Evolutionary conservation across 2,888 invertebrate species (phyloP), one percentile per base, ranked within the genome.

Genomic region (Drosophila pseudotakahashii): DNA sequence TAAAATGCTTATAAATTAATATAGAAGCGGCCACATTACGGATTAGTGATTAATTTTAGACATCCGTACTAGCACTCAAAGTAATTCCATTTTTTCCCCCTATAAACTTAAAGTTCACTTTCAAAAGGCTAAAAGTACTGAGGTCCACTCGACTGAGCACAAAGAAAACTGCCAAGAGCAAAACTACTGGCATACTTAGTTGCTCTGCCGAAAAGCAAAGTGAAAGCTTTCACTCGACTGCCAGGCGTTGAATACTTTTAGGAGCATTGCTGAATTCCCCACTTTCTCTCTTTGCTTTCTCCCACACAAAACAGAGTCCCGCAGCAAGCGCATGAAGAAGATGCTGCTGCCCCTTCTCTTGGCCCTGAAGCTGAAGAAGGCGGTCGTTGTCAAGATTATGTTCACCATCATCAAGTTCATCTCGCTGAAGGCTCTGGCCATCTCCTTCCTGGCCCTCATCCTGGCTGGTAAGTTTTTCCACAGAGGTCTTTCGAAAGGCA

Each of bases 401-500:
- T 92, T 95, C 73, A 93, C 94, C 26, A 89, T 93, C 62, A 93
- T 95, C 48, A 94, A 94, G n/a, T 90, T 95, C 70, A 93, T 95
- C 52, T 94, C 95, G 9, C 93, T 95, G 80, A 95, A 95, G 90
- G 95, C 94, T 59, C 92, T 95, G 58, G 94, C 94, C 64, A 93
- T 94, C 34, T 94, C 95, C 52, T 87, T 94, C 47, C 92, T 94
- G 73, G 94, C 95, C 32, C 92, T 95, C 71, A 91, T 94, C 39
- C 92, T 95, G 41, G 94, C 95, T 26, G 94, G 94, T 92, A 79
- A 88, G 88, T 88, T n/a, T 26, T 9, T 11, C 9, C 2, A 0
- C 7, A 19, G 0, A 9, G 6, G 7, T n/a, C 26, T 9, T 3
- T 0, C 6, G 3, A 19, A 7, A 11, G 23, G 7, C 1, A 11